phyloP scores from a whole-genome alignment of 2,113 vertebrate species.

The Elaphurus davidianus region DNA sequence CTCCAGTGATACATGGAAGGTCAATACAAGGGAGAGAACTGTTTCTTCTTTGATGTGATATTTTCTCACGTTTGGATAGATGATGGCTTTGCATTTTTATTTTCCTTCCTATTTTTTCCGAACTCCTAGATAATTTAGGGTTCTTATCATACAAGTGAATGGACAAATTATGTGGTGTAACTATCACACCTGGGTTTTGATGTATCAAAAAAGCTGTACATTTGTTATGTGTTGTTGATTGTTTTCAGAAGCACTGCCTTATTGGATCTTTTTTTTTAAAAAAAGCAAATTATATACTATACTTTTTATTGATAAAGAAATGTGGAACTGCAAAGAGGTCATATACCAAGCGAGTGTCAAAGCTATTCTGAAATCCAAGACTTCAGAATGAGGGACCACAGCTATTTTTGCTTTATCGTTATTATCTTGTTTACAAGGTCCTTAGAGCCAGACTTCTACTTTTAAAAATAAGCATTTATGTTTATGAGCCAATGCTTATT shows the following conservation, averaged over 20 bases:
- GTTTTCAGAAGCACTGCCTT: constrained; percentile 1
- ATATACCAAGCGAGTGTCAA: neutral
- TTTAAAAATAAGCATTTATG: constrained; percentile 22
- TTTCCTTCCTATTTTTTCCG: constrained; percentile 17
- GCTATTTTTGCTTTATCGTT: neutral
- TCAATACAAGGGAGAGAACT: neutral
- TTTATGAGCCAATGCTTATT: neutral
- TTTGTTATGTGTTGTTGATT: neutral
- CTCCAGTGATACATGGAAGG: neutral
- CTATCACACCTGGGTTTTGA: neutral
- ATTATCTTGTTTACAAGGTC: neutral
- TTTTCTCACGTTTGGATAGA: neutral
- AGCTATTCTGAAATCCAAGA: neutral
- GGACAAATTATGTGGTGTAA: neutral
- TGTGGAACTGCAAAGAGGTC: neutral
- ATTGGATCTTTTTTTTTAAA: neutral
- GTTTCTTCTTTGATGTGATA: neutral
- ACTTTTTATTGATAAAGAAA: neutral
- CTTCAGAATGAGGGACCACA: neutral
- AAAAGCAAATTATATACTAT: neutral
- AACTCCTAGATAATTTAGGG: neutral
- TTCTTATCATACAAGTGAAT: neutral
- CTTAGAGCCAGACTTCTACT: neutral
- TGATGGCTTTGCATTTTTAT: neutral
- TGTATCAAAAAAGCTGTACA: neutral